Percentiles rank a stretch among this genome's conserved stretches.
These are phyloP conservation scores for Novumbra hubbsi DNA, from an alignment of 2,797 vertebrate genomes.

Conservation along the genomic window DNA sequence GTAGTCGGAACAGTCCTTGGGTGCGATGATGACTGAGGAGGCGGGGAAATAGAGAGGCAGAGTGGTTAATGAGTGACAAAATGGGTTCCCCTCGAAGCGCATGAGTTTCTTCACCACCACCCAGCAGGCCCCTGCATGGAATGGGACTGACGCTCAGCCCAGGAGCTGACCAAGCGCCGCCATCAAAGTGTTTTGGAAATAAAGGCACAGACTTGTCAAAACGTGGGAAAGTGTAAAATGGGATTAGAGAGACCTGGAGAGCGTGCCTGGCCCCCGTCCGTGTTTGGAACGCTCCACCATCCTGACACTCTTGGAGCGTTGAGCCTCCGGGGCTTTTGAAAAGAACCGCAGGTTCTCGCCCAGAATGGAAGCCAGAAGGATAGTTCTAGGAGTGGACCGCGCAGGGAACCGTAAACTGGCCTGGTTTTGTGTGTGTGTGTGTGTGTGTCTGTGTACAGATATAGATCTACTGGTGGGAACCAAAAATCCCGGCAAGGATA, in stretches of 20 bases:
- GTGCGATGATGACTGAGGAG: slow-evolving; percentile 64
- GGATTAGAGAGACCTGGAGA: slow-evolving; percentile 45
- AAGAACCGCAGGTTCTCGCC: background rate
- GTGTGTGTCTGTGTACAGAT: too few relatives aligned
- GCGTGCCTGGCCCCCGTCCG: background rate
- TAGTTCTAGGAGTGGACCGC: background rate
- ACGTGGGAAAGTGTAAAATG: slow-evolving; percentile 58
- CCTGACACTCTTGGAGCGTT: slow-evolving; percentile 53
- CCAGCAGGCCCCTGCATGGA: slow-evolving; percentile 25
- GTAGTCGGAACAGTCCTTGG: slow-evolving; percentile 89
- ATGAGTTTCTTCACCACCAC: slow-evolving; percentile 9
- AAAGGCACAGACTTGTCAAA: slow-evolving; percentile 60
- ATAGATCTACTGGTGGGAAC: too few relatives aligned
- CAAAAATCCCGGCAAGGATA: too few relatives aligned
- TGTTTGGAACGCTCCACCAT: slow-evolving; percentile 37
- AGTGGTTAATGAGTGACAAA: background rate
- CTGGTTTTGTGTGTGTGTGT: too few relatives aligned
- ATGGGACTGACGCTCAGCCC: background rate
- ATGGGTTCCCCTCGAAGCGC: background rate
- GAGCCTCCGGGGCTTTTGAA: slow-evolving; percentile 36
- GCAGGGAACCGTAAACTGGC: too few relatives aligned
- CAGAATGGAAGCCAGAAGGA: background rate
- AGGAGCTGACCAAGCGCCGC: slow-evolving; percentile 15
- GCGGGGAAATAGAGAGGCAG: background rate
- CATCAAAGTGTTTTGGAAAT: slow-evolving; percentile 57